phyloP scores from a whole-genome alignment of 2,797 vertebrate species.

The Benthosema pterotum region DNA sequence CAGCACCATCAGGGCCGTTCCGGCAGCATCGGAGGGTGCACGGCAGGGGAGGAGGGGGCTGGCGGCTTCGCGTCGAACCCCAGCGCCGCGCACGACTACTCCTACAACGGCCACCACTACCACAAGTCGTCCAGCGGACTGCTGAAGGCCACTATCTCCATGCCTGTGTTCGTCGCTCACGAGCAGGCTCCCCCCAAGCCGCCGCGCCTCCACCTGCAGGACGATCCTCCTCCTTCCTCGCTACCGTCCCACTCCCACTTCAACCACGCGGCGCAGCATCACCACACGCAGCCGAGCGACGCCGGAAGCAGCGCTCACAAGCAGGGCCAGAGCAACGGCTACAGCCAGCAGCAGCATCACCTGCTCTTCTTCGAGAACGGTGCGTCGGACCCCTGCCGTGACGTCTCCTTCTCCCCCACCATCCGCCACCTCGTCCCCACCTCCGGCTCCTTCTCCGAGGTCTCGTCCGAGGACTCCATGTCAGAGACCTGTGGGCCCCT shows the following conservation, averaged over 20 bases:
- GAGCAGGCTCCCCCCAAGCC: constrained; percentile 86
- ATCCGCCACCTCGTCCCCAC: constrained; percentile 75
- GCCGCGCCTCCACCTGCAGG: constrained; percentile 80
- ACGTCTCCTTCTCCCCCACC: constrained; percentile 67
- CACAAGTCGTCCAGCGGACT: constrained; percentile 61
- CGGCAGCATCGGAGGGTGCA: too few relatives aligned
- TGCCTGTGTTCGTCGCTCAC: constrained; percentile 79
- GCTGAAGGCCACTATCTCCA: constrained; percentile 81
- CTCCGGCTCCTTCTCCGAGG: constrained; percentile 78
- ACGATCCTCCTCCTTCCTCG: constrained; percentile 59
- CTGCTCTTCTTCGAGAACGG: constrained; percentile 59
- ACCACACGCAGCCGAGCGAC: constrained; percentile 12
- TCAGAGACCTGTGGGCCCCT: constrained; percentile 67
- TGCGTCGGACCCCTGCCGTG: constrained; percentile 60
- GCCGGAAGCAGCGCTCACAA: not conserved
- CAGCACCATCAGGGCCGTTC: constrained; percentile 64
- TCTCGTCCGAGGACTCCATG: constrained; percentile 82
- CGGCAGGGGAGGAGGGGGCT: constrained; percentile 57
- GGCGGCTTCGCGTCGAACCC: constrained; percentile 30
- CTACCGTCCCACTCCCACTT: constrained; percentile 34
- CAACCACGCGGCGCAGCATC: constrained; percentile 24
- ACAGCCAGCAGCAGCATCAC: constrained; percentile 21
- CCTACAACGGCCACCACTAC: constrained; percentile 70
- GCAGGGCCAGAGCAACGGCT: not conserved
- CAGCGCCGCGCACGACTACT: constrained; percentile 44